Evolutionary conservation across 1,140 invertebrate species (phyloP).

Genomic region (Drosophila leontia): DNA sequence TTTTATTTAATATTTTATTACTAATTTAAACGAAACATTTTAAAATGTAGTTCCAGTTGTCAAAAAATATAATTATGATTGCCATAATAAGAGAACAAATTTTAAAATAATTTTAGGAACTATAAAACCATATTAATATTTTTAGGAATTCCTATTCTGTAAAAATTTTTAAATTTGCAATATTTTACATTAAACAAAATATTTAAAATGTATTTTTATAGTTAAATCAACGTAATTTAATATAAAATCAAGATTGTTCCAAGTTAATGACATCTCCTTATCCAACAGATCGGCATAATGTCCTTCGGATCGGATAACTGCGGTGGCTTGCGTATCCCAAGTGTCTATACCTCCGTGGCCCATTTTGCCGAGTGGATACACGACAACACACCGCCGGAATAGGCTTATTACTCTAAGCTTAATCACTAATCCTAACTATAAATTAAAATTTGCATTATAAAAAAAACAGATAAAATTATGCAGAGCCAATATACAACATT

Average conservation of each 20-base stretch:
- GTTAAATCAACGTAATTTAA: not conserved
- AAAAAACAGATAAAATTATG: slow-evolving; percentile 1
- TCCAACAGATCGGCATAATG: slow-evolving; percentile 88
- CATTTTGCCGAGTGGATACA: slow-evolving; percentile 89
- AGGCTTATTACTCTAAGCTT: slow-evolving; percentile 43
- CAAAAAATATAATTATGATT: too few species aligned
- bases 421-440: slow-evolving; percentile 33
- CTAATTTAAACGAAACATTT: too few species aligned
- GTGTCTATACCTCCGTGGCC: slow-evolving; percentile 89
- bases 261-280: not conserved
- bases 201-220: not conserved
- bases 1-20: too few species aligned
- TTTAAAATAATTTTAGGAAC: too few species aligned
- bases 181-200: too few species aligned
- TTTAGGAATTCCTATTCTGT: too few species aligned
- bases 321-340: slow-evolving; percentile 88
- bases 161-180: too few species aligned
- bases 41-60: too few species aligned
- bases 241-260: not conserved
- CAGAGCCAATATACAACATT: not conserved
- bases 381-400: slow-evolving; percentile 88
- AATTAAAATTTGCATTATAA: slow-evolving; percentile 25
- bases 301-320: slow-evolving; percentile 91
- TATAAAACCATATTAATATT: too few species aligned
- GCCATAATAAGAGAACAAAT: too few species aligned